A percentile compares a stretch with the other conserved stretches of the same genome.
Evolutionary conservation across 2,888 invertebrate species (phyloP).

Genomic region (Bellardia bayeri): DNA sequence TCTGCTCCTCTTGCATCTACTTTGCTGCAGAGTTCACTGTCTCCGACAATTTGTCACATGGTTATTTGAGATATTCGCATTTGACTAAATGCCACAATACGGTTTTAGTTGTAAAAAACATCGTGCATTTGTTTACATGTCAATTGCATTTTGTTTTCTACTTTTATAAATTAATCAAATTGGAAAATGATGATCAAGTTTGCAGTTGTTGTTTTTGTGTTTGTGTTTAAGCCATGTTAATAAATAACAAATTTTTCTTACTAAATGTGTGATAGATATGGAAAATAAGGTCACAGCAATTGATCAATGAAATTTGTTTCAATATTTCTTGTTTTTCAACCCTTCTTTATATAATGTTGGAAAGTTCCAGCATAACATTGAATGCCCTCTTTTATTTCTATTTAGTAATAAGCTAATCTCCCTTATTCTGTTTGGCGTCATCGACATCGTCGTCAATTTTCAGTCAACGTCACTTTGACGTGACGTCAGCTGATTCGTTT

Average conservation of each 20-base stretch:
- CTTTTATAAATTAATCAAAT: conserved; percentile 44
- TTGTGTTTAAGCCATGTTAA: conserved; percentile 27
- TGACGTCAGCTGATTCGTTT: no score
- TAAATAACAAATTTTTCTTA: conserved; percentile 20
- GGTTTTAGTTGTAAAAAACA: conserved; percentile 42
- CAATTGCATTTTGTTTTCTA: conserved; percentile 14
- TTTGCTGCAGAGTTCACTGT: neutral
- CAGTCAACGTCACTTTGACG: no score
- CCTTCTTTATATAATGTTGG: no score
- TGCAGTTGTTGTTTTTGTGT: neutral
- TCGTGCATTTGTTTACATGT: conserved; percentile 17
- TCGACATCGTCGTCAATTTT: no score
- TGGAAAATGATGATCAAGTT: conserved; percentile 49
- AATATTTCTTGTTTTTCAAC: neutral
- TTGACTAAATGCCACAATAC: conserved; percentile 51
- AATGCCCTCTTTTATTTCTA: no score
- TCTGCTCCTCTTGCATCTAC: conserved; percentile 7
- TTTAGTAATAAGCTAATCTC: no score
- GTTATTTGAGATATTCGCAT: conserved; percentile 42
- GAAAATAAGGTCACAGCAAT: conserved; percentile 38
- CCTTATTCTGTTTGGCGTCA: no score
- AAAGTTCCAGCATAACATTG: no score
- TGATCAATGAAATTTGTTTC: conserved; percentile 39
- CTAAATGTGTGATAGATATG: neutral
- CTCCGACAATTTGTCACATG: conserved; percentile 52